Evolutionary conservation across 2,888 invertebrate species (phyloP), one percentile per base, ranked within the genome.

Genomic region (Diarsia brunnea): DNA sequence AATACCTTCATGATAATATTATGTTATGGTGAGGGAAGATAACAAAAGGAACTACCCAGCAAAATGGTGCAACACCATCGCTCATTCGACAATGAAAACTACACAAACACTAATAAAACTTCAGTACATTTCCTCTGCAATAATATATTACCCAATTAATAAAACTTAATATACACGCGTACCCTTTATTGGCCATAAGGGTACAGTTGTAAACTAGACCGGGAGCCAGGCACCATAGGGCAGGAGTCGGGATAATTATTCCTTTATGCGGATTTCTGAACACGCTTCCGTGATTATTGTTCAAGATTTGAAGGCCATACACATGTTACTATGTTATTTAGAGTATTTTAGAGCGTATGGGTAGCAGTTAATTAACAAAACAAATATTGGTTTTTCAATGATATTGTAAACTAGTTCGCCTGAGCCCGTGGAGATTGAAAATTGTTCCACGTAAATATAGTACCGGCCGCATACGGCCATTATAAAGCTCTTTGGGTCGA

Each of bases 221-320:
- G 69, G 55, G 69, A 75, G 61, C 75, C 73, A 81, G 31, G 61
- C 74, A 64, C 73, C 76, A 77, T 69, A 82, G 67, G 76, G 75
- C 55, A n/a, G 53, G 38, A 80, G 73, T 81, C 63, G 68, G 47
- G 38, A 80, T 78, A 81, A 82, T 84, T 79, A 84, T 78, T 83
- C 76, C 79, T 73, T 73, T 80, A 79, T 75, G 70, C 60, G 69
- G 55, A 78, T 77, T 64, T 72, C 63, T 73, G 43, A 67, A 65
- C 47, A 47, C n/a, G 63, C 43, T 67, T 76, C 69, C 66, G 71
- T 69, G 51, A 71, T 78, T 58, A 73, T 69, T 68, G 43, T 66
- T 81, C 31, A 38, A 61, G 66, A 73, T 70, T 75, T 75, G 69
- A 71, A 73, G 19, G 63, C 24, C 49, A 51, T 66, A 71, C 27